phyloP scores from a whole-genome alignment of 1,140 invertebrate species.

The Cheumatopsyche charites region DNA sequence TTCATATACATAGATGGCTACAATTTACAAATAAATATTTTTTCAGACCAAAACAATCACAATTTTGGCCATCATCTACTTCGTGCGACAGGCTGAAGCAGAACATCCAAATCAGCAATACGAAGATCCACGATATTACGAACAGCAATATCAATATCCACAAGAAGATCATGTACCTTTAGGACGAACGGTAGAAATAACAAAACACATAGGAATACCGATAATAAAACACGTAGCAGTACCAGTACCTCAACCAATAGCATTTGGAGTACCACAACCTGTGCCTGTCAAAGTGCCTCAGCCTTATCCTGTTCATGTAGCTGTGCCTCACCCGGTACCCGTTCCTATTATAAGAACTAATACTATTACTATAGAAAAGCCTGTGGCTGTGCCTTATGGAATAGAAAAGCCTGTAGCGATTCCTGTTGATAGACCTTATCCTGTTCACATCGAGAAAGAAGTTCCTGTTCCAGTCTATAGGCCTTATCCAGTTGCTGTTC shows the following conservation, averaged over 20 bases:
- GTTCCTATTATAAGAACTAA: conserved; percentile 56
- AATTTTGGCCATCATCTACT: not conserved
- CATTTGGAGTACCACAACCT: conserved; percentile 56
- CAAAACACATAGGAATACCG: conserved; percentile 39
- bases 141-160: not conserved
- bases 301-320: conserved; percentile 55
- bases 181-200: conserved; percentile 39
- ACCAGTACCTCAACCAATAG: conserved; percentile 54
- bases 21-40: not conserved
- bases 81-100: not conserved
- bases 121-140: not conserved
- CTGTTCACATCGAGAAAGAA: conserved; percentile 55
- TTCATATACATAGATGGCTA: not conserved
- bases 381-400: conserved; percentile 55
- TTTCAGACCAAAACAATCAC: not conserved
- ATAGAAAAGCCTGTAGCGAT: conserved; percentile 59
- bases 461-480: conserved; percentile 58
- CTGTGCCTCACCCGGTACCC: conserved; percentile 59
- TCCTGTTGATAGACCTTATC: conserved; percentile 58
- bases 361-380: conserved; percentile 57
- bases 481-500: conserved; percentile 43
- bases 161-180: not conserved
- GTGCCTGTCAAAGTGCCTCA: conserved; percentile 55
- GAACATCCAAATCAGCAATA: conserved; percentile 6
- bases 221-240: conserved; percentile 52